Conservation (phyloP, 30 jellyfish, hydroid and myxozoan species). For the Aurelia sp. region DNA sequence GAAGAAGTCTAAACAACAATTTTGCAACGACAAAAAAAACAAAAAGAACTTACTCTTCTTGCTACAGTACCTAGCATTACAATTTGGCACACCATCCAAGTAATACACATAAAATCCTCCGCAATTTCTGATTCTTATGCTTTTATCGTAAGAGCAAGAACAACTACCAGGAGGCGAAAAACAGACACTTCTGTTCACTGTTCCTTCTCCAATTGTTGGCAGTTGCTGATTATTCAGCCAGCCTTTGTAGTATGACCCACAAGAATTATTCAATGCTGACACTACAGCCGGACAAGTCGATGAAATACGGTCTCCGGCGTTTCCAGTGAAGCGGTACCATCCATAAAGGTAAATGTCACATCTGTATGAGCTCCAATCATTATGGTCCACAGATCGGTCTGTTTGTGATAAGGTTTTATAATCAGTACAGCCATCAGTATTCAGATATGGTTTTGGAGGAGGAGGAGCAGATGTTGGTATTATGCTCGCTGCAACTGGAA, state of each 20-base stretch:
- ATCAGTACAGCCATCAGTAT: conserved; percentile 9
- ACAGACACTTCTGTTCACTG: conserved; percentile 34
- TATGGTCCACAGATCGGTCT: conserved; percentile 18
- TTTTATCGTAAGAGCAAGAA: conserved; percentile 13
- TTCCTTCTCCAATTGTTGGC: conserved; percentile 29
- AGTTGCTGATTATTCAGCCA: conserved; percentile 29
- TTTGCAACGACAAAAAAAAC: too few relatives aligned
- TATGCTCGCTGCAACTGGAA: not conserved
- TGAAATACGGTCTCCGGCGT: conserved; percentile 38
- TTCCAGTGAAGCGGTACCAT: conserved; percentile 65
- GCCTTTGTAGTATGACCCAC: conserved; percentile 62
- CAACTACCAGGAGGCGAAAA: conserved; percentile 44
- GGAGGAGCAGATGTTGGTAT: conserved; percentile 4
- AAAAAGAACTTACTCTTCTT: conserved; percentile 16
- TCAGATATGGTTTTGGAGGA: conserved; percentile 1
- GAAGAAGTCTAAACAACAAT: too few relatives aligned
- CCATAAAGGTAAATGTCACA: conserved; percentile 35
- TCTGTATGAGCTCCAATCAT: conserved; percentile 46
- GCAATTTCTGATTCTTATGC: conserved; percentile 23
- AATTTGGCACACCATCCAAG: conserved; percentile 49
- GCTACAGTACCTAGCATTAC: conserved; percentile 66
- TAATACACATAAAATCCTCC: conserved; percentile 54
- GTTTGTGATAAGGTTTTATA: not conserved
- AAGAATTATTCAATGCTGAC: not conserved
- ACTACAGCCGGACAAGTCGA: conserved; percentile 26